Evolutionary conservation across 2,797 vertebrate genomes (phyloP).

Genomic region (Notamacropus eugenii): DNA sequence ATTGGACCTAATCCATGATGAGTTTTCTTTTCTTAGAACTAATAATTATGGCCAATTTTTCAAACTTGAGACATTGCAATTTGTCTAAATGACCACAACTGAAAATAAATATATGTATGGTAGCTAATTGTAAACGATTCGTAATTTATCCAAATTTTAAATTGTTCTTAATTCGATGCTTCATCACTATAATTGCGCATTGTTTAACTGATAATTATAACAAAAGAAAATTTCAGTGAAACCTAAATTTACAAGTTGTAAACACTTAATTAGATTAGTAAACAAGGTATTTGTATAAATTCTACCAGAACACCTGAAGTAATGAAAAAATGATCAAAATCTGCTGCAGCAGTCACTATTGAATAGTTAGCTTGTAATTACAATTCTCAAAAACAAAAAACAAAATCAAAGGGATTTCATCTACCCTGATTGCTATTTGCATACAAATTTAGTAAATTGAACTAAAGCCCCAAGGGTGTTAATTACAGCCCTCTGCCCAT

Average conservation of each 20-base stretch:
- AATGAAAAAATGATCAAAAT: conserved; percentile 28
- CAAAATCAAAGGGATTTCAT: not conserved
- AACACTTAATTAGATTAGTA: conserved; percentile 35
- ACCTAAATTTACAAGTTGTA: not conserved
- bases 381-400: not conserved
- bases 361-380: conserved; percentile 22
- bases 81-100: conserved; percentile 28
- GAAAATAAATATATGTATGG: conserved; percentile 22
- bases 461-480: not conserved
- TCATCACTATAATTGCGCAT: conserved; percentile 12
- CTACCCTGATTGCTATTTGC: conserved; percentile 1
- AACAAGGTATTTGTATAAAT: conserved; percentile 25
- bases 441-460: conserved; percentile 7
- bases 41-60: conserved; percentile 39
- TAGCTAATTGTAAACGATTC: conserved; percentile 36
- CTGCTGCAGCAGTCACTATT: not conserved
- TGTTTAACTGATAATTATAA: conserved; percentile 29
- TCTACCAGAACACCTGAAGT: conserved; percentile 45
- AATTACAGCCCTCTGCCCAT: not conserved
- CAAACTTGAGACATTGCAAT: not conserved
- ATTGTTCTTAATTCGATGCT: conserved; percentile 23
- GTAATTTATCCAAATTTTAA: conserved; percentile 35
- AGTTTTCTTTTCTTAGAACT: conserved; percentile 28
- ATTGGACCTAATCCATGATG: not conserved
- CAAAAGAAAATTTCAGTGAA: conserved; percentile 37